Base-by-base conservation (phyloP, 2,888 invertebrate species). In the Acronicta psi region DNA sequence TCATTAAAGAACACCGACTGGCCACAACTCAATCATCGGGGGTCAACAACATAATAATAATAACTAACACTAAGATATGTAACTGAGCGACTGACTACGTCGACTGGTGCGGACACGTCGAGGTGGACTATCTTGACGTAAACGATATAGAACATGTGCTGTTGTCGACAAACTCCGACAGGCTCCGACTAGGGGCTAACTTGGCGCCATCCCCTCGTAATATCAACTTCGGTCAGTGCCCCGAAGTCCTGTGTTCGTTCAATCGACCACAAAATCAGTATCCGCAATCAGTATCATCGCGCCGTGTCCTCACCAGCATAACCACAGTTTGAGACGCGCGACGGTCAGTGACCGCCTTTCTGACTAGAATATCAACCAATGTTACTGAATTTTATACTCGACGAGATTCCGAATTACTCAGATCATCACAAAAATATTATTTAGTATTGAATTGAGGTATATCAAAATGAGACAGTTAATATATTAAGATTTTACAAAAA, bases 251-350 rank as follows among this genome's bases (percentile, higher is more conserved):
- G 7, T 23, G 7, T 23, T 23, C 23, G 1, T 4, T 7, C 23
- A 23, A 23, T 23, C 6, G 23, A 23, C 23, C 23, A 23, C 23
- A 23, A 23, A 23, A 23, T 7, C 7, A 23, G 20, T 29, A 3
- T 2, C 29, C 29, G 29, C 0, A 3, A 10, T 2, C 0, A 7
- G 23, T 25, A n/a, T 2, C 40, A 47, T 17, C 51, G 37, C 63
- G 67, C 29, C 54, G 46, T 70, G 55, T 49, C 64, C 61, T 64
- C 63, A 38, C 51, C 67, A 64, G 57, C 57, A 51, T 61, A 61
- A 83, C 82, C 84, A 84, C 86, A 86, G 86, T 81, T 85, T 85
- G 83, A 78, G 66, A 76, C 62, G 10, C 55, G 17, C 60, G 58
- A 55, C 73, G 56, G 47, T 46, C 45, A 3, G 13, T 10, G 9